A percentile compares a stretch with the other conserved stretches of the same genome.
These are phyloP conservation scores for Cartodere bifasciata DNA, from an alignment of 2,888 invertebrate species.

Conservation along the genomic window DNA sequence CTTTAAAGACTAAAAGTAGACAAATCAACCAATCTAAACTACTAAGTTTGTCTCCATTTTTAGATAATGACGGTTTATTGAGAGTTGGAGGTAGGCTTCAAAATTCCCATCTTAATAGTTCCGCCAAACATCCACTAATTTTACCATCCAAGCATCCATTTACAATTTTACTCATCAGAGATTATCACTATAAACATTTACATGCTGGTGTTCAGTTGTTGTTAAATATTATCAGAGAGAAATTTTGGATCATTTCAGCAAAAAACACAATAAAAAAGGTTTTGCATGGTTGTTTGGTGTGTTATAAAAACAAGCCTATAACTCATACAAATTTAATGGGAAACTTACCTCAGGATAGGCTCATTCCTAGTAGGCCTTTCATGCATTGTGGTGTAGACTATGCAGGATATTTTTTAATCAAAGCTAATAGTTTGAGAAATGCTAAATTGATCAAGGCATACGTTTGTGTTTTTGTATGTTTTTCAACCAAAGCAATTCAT, in stretches of 20 bases:
- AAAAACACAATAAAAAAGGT: background rate
- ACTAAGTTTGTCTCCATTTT: background rate
- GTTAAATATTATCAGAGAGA: background rate
- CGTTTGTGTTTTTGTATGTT: conserved; percentile 21
- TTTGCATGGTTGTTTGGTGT: background rate
- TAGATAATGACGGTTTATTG: background rate
- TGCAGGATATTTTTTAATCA: conserved; percentile 19
- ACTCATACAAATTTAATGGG: background rate
- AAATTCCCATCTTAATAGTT: background rate
- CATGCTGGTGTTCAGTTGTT: conserved; percentile 1
- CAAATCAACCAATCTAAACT: background rate
- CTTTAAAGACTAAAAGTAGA: background rate
- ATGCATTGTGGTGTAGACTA: conserved; percentile 18
- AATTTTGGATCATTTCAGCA: conserved; percentile 1
- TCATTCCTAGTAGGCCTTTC: conserved; percentile 10
- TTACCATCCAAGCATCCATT: conserved; percentile 1
- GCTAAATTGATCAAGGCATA: conserved; percentile 16
- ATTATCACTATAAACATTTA: conserved; percentile 1
- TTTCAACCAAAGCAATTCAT: conserved; percentile 22
- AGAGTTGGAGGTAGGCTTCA: background rate
- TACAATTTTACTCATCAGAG: background rate
- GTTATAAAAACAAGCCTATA: background rate
- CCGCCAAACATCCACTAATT: background rate
- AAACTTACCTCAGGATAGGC: conserved; percentile 5
- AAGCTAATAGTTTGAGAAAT: conserved; percentile 13